phyloP scores from a whole-genome alignment of 2,888 invertebrate species.

The Dryobota labecula region DNA sequence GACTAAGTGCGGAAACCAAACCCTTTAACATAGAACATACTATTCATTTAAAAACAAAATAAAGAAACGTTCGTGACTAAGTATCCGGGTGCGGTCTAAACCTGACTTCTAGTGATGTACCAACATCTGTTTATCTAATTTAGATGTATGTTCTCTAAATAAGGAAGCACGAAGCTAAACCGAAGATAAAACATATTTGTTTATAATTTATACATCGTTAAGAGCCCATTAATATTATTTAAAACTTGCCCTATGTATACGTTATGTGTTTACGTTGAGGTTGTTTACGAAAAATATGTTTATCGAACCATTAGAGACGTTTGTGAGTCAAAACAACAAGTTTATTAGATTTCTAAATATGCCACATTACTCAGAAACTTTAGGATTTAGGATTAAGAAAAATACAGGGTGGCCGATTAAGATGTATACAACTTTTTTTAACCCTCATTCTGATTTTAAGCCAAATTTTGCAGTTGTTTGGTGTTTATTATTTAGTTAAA shows the following conservation, averaged over 20 bases:
- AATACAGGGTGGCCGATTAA: too few relatives aligned
- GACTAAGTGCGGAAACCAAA: too few relatives aligned
- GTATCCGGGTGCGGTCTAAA: background rate
- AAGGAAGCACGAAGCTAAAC: constrained; percentile 7
- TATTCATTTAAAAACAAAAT: background rate
- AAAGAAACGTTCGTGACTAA: background rate
- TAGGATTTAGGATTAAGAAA: background rate
- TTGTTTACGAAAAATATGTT: constrained; percentile 58
- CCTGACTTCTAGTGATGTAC: background rate
- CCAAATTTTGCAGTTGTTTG: too few relatives aligned
- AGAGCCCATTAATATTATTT: constrained; percentile 42
- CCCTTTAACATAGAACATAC: too few relatives aligned
- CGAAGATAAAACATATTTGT: constrained; percentile 34
- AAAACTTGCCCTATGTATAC: constrained; percentile 23
- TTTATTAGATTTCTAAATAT: constrained; percentile 37
- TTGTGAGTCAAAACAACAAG: constrained; percentile 46
- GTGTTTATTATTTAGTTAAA: too few relatives aligned
- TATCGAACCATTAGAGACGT: constrained; percentile 31
- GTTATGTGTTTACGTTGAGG: constrained; percentile 44
- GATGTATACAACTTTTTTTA: too few relatives aligned
- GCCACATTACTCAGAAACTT: constrained; percentile 17
- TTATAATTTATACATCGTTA: constrained; percentile 33
- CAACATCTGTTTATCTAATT: constrained; percentile 28
- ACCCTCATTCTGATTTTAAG: too few relatives aligned
- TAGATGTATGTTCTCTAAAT: constrained; percentile 15